Conservation (phyloP, 2,797 vertebrate genomes). For the Pipistrellus nathusii region DNA sequence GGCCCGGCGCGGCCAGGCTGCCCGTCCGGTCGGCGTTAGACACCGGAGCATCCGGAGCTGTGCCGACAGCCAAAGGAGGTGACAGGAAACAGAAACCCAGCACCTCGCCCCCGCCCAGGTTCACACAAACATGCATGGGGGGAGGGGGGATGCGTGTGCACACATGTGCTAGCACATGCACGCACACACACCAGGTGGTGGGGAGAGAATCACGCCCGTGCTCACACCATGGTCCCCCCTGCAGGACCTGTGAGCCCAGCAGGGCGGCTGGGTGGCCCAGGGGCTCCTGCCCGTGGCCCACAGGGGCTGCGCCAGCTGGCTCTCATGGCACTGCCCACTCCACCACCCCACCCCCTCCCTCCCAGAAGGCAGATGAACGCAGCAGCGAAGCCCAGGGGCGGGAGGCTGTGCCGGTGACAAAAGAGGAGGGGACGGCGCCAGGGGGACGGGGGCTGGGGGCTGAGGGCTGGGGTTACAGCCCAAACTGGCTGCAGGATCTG, state of each 20-base stretch:
- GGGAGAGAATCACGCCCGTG: no score
- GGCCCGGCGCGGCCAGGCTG: constrained; percentile 77
- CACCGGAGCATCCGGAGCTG: constrained; percentile 80
- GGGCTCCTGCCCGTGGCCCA: neutral
- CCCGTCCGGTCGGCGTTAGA: constrained; percentile 75
- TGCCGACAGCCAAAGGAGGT: constrained; percentile 69
- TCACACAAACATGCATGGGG: neutral
- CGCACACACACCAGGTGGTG: rapidly evolving
- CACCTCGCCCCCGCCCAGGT: neutral
- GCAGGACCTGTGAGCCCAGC: neutral
- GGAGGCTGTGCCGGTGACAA: neutral
- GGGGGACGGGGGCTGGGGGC: neutral
- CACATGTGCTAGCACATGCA: neutral
- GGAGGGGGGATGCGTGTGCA: neutral
- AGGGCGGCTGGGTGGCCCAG: rapidly evolving
- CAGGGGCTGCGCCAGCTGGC: neutral
- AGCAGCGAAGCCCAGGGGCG: neutral
- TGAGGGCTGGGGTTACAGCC: neutral
- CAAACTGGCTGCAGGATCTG: rapidly evolving
- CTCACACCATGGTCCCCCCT: neutral
- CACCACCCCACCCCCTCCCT: no score
- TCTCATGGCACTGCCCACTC: neutral
- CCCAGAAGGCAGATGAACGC: neutral
- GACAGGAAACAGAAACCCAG: constrained; percentile 52
- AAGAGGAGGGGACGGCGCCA: neutral